A percentile compares a stretch with the other conserved stretches of the same genome.
phyloP scores from a whole-genome alignment of 2,797 vertebrate genomes.

The Apodemus agrarius region DNA sequence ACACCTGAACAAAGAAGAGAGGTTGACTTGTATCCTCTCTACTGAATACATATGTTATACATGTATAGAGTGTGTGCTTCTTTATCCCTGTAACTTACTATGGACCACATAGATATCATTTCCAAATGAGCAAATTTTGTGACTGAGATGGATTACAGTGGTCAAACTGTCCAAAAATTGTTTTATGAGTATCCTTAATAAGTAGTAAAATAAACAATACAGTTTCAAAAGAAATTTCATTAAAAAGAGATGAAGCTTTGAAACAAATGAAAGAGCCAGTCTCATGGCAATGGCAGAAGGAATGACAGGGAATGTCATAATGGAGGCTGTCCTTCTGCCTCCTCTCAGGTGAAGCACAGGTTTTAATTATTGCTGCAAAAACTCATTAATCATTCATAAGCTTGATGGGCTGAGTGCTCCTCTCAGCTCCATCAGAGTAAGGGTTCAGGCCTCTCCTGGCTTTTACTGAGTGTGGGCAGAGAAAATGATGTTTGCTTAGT shows the following conservation, averaged over 20 bases:
- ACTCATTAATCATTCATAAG: constrained; percentile 51
- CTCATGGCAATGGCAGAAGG: background rate
- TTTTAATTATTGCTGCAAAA: constrained; percentile 67
- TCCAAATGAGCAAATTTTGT: background rate
- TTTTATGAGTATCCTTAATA: background rate
- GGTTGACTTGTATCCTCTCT: background rate
- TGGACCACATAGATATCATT: background rate
- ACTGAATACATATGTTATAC: background rate
- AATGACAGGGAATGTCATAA: background rate
- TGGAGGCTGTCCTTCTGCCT: background rate
- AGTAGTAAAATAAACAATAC: background rate
- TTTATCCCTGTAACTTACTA: background rate
- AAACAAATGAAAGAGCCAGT: background rate
- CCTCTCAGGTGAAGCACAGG: constrained; percentile 23
- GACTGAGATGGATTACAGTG: background rate
- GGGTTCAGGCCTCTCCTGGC: background rate
- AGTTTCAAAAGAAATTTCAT: constrained; percentile 20
- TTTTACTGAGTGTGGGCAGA: background rate
- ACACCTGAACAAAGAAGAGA: no score
- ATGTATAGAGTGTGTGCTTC: background rate
- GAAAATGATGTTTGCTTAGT: background rate
- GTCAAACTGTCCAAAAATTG: background rate
- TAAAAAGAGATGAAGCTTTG: background rate
- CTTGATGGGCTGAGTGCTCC: background rate
- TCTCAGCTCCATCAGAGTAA: background rate